Percentiles rank a stretch among this genome's conserved stretches.
Conservation (phyloP, 2,113 vertebrate species). For the Rhagologus leucostigma region DNA sequence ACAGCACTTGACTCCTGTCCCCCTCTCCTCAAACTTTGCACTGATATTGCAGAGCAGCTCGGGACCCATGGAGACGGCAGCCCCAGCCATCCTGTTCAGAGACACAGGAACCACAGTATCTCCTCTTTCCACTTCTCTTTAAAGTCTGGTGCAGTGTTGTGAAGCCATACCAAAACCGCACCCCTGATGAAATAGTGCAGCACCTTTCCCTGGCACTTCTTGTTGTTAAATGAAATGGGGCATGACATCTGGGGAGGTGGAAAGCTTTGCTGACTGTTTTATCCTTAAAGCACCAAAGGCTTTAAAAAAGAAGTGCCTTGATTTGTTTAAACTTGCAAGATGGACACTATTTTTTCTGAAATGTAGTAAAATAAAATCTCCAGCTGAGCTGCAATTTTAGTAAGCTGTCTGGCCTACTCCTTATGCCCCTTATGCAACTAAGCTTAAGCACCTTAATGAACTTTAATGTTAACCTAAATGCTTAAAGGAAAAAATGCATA, state of each 20-base stretch:
- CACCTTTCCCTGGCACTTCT: background rate
- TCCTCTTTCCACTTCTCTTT: background rate
- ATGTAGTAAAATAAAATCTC: background rate
- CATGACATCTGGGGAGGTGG: background rate
- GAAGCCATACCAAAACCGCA: background rate
- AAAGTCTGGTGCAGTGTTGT: rapidly evolving
- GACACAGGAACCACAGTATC: background rate
- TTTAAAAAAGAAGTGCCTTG: background rate
- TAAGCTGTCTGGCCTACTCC: background rate
- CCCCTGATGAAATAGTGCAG: background rate
- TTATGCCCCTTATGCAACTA: background rate
- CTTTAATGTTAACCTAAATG: background rate
- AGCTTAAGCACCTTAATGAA: background rate
- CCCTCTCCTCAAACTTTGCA: background rate
- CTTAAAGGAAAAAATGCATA: background rate
- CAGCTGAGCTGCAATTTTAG: background rate
- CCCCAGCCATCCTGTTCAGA: background rate
- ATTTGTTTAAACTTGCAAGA: background rate
- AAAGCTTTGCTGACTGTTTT: background rate
- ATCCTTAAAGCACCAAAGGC: background rate
- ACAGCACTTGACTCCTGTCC: background rate
- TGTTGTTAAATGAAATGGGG: background rate
- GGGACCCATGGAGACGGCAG: rapidly evolving
- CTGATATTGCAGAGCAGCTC: background rate
- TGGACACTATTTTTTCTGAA: background rate